Conservation (phyloP, 1,140 invertebrate species). For the Ladona fulva region DNA sequence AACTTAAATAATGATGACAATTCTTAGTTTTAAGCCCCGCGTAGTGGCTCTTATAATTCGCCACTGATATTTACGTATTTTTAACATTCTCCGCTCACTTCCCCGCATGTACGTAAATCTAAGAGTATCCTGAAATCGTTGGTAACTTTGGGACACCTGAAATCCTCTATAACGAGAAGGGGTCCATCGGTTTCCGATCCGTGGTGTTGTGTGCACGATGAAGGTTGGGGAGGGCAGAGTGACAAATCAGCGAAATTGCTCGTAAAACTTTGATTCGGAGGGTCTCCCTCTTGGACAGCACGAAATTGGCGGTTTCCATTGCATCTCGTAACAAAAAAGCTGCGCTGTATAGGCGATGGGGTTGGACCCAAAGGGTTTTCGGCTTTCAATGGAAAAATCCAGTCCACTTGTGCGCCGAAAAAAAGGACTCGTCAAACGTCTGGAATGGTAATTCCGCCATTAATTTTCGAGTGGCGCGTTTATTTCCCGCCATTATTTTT, state of each 20-base stretch:
- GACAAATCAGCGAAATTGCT: constrained; percentile 9
- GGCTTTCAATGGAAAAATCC: neutral
- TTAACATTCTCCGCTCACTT: too few relatives aligned
- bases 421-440: constrained; percentile 1
- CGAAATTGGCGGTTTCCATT: constrained; percentile 7
- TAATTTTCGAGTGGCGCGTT: neutral
- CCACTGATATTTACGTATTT: too few relatives aligned
- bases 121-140: too few relatives aligned
- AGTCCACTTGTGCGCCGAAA: neutral
- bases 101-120: too few relatives aligned
- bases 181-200: neutral
- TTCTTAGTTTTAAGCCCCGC: too few relatives aligned
- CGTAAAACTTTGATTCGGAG: constrained; percentile 8
- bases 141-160: too few relatives aligned
- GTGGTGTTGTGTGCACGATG: too few relatives aligned
- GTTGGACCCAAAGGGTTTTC: neutral
- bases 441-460: constrained; percentile 8
- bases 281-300: neutral
- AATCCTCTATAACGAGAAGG: too few relatives aligned
- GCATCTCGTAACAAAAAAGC: neutral
- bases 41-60: too few relatives aligned
- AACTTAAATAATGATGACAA: too few relatives aligned
- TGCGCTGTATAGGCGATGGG: neutral
- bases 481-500: neutral
- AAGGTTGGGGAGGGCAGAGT: neutral